Evolutionary conservation across 2,888 invertebrate genomes (phyloP), one percentile per base, ranked within the genome.

Genomic region (Doris montereyensis): DNA sequence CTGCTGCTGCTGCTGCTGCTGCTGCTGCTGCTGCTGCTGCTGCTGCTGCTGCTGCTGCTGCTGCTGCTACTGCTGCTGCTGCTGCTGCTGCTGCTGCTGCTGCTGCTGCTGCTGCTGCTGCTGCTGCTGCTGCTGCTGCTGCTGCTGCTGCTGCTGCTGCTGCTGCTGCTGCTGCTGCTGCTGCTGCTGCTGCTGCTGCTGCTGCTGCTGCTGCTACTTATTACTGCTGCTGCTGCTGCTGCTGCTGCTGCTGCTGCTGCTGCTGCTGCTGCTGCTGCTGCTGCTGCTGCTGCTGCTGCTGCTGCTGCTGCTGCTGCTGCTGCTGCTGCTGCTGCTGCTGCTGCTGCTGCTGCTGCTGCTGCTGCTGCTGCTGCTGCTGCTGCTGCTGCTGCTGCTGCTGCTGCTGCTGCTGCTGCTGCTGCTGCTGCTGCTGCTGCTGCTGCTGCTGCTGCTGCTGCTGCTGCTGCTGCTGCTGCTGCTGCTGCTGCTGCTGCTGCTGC

Each of bases 31-130:
- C 65, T 62, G 24, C 65, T 62, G 24, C 65, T 21, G 21, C 65
- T 62, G 65, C 21, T 13, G 5, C 10, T 21, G 8, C 21, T 21
- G 8, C 13, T 62, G 24, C 65, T 62, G 65, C 65, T 62, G 24
- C 65, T 62, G 24, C 65, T 62, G 24, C 65, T 62, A 21, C 65
- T 62, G 24, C 24, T 62, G 24, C 65, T 62, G 24, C 65, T 62
- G 24, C 24, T 62, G 21, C 65, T 13, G 65, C 65, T 62, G 65
- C 17, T 62, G 65, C 65, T 62, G 24, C 24, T 62, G 65, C 65
- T 62, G 65, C 65, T 62, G 65, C 65, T 62, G 65, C 65, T 62
- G 65, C 65, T 62, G 65, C 65, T 62, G 65, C 24, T 62, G 65
- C 65, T 62, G 10, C 65, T 21, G 10, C 5, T 21, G 10, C 13